Base-by-base conservation (phyloP, 2,888 invertebrate species). In the Drosophila parthenogenetica region DNA sequence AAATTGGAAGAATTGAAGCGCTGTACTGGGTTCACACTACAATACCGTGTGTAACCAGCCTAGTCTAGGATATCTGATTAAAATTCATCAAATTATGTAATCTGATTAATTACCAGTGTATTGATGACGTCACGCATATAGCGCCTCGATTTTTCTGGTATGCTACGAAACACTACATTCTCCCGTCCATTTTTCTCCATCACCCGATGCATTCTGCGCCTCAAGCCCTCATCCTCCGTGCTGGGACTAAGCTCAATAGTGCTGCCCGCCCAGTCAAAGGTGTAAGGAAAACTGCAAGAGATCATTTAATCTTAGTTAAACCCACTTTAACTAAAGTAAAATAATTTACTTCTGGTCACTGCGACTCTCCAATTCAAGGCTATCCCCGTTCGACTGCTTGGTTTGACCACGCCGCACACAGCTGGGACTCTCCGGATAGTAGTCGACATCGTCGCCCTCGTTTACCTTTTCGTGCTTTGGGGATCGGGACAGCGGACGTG, bases 81-180 rank as follows among this genome's bases (percentile, higher is more conserved):
- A 16, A 17, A 16, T 5, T 8, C 16, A 16, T n/a, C 2, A 39
- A 39, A 40, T 14, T 17, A 43, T 43, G 43, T 19, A 43, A 43
- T 13, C 1, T 10, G 25, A 25, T 5, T 8, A 48, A 29, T 98
- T 77, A 98, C 97, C 87, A 98, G 93, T 0, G 97, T 97, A 29
- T 97, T 97, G 92, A 97, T 97, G 87, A 96, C 94, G 91, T 97
- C 97, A 90, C 95, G 95, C 54, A 96, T 94, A 89, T 95, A 97
- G 55, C 96, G 94, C 85, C 96, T 91, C 22, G 96, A 94, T 64
- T 96, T 94, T 92, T 94, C 73, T 16, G 97, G 92, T 40, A 92
- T 87, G 50, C 89, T 86, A 1, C 89, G 83, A 65, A 90, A 90
- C 5, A 73, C 69, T 0, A 92, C 90, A 78, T 92, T 92, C 68